Conservation (phyloP, 2,888 invertebrate species). For the Sclerodermus sp. region DNA sequence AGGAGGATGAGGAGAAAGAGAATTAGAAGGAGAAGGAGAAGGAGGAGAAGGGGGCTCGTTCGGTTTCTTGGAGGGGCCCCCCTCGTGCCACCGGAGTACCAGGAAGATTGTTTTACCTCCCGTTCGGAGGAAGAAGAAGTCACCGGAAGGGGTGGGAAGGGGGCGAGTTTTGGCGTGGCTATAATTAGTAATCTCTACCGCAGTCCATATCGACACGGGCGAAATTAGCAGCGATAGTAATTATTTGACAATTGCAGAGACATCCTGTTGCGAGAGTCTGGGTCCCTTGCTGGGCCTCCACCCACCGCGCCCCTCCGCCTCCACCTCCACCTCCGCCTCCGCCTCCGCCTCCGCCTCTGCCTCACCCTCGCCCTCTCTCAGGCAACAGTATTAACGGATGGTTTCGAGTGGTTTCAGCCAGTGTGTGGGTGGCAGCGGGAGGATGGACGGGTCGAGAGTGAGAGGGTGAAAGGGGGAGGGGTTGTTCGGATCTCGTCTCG, state of each 20-base stretch:
- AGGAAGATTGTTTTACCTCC: no score
- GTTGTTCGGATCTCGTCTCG: no score
- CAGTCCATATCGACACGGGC: constrained; percentile 40
- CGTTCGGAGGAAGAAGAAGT: neutral
- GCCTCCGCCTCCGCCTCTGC: neutral
- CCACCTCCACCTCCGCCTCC: no score
- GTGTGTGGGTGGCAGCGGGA: constrained; percentile 27
- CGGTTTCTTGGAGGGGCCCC: no score
- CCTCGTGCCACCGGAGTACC: no score
- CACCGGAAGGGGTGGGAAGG: constrained; percentile 1
- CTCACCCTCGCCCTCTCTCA: no score
- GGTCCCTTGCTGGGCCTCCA: no score
- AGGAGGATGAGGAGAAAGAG: constrained; percentile 3
- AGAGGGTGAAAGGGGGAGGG: constrained; percentile 5
- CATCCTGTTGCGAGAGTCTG: constrained; percentile 37
- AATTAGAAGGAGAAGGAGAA: neutral
- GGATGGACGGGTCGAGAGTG: constrained; percentile 24
- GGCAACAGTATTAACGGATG: constrained; percentile 42
- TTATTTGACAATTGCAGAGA: constrained; percentile 47
- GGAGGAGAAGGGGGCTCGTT: neutral
- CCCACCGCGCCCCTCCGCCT: neutral
- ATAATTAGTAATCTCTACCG: constrained; percentile 45
- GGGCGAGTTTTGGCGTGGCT: constrained; percentile 21
- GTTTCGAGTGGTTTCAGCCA: constrained; percentile 44
- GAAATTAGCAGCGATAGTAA: constrained; percentile 47